Evolutionary conservation across 2,113 vertebrate genomes (phyloP), one percentile per base, ranked within the genome.

Genomic region (Triplophysa tibetana): DNA sequence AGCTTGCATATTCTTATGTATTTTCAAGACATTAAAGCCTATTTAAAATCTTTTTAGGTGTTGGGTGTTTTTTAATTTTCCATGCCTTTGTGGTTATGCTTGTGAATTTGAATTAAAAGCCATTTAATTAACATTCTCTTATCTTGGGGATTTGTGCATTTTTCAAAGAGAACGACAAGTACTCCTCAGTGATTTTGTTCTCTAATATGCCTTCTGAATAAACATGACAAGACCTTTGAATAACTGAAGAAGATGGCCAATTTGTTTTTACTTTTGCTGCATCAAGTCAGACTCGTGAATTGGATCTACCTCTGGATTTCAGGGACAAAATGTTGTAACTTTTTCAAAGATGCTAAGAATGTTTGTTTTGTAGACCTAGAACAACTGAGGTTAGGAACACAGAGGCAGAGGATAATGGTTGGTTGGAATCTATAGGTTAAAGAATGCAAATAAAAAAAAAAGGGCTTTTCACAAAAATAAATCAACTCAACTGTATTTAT

Each of bases 341-440:
- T 16, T 74, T 74, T 61, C 21, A 43, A 38, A 6, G 33, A 7
- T 38, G 33, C 33, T 38, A 33, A 62, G 38, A 3, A 75, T 17
- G 72, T 75, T 45, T 73, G 29, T 60, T 74, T 50, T 29, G 14
- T 24, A 69, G 67, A 69, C 24, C 45, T 24, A 17, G 7, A 70
- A 69, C 43, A 54, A 54, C 16, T 70, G 50, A 56, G n/a, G 50
- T 38, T 3, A 13, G 1, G 13, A 33, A 45, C 48, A 72, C 69
- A 72, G 14, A 58, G 21, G 23, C 21, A 45, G 10, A 45, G 43
- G 33, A 38, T 6, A 38, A 38, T 38, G 6, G 33, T 54, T 8
- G 3, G 10, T 11, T 13, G 69, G 26, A 56, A 70, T 56, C 3
- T 16, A 52, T 6, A 52, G 50, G 16, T 16, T 2, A 3, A 52